Evolutionary conservation across 2,888 invertebrate species (phyloP).

Genomic region (Pollenia griseotomentosa): DNA sequence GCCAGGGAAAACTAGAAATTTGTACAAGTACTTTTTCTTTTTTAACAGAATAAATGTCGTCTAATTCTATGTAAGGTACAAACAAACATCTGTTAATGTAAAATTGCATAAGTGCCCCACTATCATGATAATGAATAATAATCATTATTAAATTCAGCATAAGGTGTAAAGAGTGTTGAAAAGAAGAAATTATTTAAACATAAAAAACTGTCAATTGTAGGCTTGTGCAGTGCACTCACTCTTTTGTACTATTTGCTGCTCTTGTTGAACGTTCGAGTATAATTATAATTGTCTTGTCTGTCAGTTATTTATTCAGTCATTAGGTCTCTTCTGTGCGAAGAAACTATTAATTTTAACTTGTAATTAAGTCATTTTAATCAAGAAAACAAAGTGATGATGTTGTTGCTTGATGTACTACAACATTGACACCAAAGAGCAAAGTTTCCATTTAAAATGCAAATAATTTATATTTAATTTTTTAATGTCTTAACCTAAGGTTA

Average conservation of each 20-base stretch:
- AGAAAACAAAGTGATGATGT: conserved; percentile 42
- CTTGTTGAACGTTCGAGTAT: conserved; percentile 5
- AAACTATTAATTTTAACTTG: conserved; percentile 67
- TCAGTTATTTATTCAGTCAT: conserved; percentile 13
- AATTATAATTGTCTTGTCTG: conserved; percentile 48
- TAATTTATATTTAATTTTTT: conserved; percentile 51
- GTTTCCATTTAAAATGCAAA: conserved; percentile 61
- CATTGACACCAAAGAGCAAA: conserved; percentile 17
- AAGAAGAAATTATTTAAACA: conserved; percentile 36
- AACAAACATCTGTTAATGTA: conserved; percentile 43
- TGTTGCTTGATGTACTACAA: not conserved
- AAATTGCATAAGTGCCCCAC: conserved; percentile 42
- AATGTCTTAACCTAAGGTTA: conserved; percentile 25
- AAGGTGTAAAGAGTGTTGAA: conserved; percentile 31
- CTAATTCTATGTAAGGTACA: not conserved
- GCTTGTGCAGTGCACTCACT: conserved; percentile 6
- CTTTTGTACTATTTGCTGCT: not conserved
- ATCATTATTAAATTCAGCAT: conserved; percentile 29
- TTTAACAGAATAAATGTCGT: too few species aligned
- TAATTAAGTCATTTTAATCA: conserved; percentile 69
- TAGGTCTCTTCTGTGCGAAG: conserved; percentile 41
- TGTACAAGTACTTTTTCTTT: conserved; percentile 9
- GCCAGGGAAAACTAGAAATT: conserved; percentile 34
- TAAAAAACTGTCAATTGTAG: conserved; percentile 36
- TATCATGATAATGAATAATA: conserved; percentile 39